These are phyloP conservation scores for Progne subis DNA, from an alignment of 2,113 vertebrate genomes.

Conservation along the genomic window DNA sequence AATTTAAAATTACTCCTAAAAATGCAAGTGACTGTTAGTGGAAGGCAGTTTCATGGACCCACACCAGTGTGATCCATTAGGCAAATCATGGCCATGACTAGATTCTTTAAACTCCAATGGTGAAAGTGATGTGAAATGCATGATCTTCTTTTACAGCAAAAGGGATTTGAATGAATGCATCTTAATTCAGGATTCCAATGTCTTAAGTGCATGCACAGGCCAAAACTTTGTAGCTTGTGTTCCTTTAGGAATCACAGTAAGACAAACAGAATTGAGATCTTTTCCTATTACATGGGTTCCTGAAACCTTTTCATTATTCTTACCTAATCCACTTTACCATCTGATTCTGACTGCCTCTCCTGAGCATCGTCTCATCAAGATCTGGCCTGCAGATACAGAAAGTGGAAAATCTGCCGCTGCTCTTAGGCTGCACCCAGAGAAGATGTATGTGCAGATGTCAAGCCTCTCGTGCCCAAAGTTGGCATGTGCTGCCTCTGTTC, in stretches of 20 bases:
- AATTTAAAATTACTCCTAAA: not conserved
- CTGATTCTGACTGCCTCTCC: not conserved
- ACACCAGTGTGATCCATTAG: not conserved
- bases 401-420: not conserved
- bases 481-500: not conserved
- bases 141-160: not conserved
- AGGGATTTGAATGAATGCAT: not conserved
- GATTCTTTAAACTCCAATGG: not conserved
- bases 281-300: not conserved
- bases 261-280: not conserved
- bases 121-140: not conserved
- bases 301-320: not conserved
- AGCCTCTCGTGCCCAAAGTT: not conserved
- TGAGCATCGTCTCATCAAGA: not conserved
- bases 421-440: not conserved
- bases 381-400: not conserved
- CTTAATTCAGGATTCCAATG: not conserved
- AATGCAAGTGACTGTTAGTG: not conserved
- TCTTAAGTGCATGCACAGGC: not conserved
- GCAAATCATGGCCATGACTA: not conserved
- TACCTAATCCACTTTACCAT: not conserved
- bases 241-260: not conserved
- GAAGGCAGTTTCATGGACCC: not conserved
- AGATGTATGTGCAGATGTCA: not conserved
- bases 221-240: not conserved